These are phyloP conservation scores for Lasioglossum vierecki DNA, from an alignment of 2,888 invertebrate species.

Conservation along the genomic window DNA sequence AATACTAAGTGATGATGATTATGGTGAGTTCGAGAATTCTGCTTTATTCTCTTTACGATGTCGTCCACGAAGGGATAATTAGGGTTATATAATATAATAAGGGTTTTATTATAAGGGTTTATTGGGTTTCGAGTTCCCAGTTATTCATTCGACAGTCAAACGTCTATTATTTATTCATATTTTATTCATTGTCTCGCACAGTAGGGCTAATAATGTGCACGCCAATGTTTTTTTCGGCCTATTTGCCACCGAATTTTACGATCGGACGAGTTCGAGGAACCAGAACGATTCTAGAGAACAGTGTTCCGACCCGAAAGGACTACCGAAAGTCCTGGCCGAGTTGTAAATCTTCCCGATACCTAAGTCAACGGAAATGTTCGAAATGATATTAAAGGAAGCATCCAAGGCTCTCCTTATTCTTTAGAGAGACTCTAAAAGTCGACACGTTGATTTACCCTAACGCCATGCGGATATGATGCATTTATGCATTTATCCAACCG, in stretches of 20 bases:
- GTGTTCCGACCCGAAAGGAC: conserved; percentile 10
- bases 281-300: neutral
- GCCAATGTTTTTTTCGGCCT: neutral
- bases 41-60: too few species aligned
- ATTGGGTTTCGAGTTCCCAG: neutral
- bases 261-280: conserved; percentile 12
- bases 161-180: neutral
- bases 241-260: conserved; percentile 18
- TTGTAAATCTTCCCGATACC: conserved; percentile 36
- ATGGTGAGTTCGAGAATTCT: too few species aligned
- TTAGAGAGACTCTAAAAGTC: neutral
- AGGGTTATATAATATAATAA: too few species aligned
- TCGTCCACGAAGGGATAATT: neutral
- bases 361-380: conserved; percentile 31
- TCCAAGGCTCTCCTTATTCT: neutral
- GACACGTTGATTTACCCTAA: neutral
- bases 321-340: neutral
- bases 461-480: neutral
- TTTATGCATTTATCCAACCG: neutral
- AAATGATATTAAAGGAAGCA: neutral
- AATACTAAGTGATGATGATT: too few species aligned
- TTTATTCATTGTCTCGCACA: neutral
- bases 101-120: too few species aligned
- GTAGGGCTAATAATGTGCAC: neutral
- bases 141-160: neutral